Evolutionary conservation across 2,888 invertebrate genomes (phyloP), one percentile per base, ranked within the genome.

Genomic region (Melieria omissa): DNA sequence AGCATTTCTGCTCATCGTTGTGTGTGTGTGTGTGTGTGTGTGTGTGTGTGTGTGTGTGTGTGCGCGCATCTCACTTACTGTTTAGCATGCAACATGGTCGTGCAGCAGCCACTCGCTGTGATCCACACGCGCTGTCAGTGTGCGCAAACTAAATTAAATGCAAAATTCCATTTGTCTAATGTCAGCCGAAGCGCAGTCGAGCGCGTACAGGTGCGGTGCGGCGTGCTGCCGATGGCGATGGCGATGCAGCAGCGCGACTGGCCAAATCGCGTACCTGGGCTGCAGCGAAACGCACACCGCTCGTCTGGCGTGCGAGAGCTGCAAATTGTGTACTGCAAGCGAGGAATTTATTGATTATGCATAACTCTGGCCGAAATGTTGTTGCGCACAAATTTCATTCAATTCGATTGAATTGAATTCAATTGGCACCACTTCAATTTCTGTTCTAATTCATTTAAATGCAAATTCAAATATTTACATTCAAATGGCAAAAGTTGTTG

Each of bases 101-200:
- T 9, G 12, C 61, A 61, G 44, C 7, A 61, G 44, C 41, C 45
- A 45, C 16, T 16, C 14, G 45, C 14, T 61, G 60, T 60, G 63
- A 63, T 58, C 65, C 65, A 55, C 65, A 54, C 67, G 61, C 67
- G 67, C 44, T 45, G 4, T 42, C 46, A 44, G 45, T 8, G 16
- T 52, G 63, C 58, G 49, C 67, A 54, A 67, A 72, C 67, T 72
- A 67, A 67, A 72, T 72, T 72, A 67, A 64, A 72, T 63, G 67
- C 67, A 67, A 72, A 72, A 69, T 63, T 69, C 63, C 69, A 63
- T 63, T 69, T 69, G 69, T 63, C 63, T 63, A 55, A n/a, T 29
- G 29, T 29, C 29, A 29, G 29, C 29, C 29, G 29, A 29, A 1
- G 29, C 29, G 29, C 29, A n/a, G 6, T 52, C 14, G 52, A 12